phyloP scores from a whole-genome alignment of 2,888 invertebrate species.

The Yponomeuta evonymella region DNA sequence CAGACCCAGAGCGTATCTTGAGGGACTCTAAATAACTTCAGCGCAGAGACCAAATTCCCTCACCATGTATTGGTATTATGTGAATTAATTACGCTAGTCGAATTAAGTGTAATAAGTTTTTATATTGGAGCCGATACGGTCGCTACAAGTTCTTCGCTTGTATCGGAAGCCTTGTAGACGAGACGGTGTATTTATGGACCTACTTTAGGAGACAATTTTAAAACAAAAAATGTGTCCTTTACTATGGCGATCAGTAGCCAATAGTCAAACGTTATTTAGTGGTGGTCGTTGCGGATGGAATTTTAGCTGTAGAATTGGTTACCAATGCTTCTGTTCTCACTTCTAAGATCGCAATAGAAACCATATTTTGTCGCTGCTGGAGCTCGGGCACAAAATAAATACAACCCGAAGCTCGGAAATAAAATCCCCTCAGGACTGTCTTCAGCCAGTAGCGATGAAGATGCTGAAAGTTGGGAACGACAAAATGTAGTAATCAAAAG shows the following conservation, averaged over 20 bases:
- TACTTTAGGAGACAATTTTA: not conserved
- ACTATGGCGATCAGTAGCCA: not conserved
- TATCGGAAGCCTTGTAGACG: not conserved
- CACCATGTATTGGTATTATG: constrained; percentile 2
- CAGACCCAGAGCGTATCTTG: not conserved
- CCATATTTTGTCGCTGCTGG: constrained; percentile 1
- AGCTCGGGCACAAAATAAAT: not conserved
- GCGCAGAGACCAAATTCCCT: not conserved
- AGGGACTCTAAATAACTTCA: not conserved
- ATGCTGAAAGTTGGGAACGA: too few species aligned
- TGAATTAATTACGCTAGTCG: not conserved
- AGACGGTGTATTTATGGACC: constrained; percentile 1
- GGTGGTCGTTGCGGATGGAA: not conserved
- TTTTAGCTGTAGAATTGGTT: not conserved
- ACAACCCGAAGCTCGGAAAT: not conserved
- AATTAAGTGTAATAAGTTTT: not conserved
- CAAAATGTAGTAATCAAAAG: too few species aligned
- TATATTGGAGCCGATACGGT: constrained; percentile 6
- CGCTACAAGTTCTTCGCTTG: constrained; percentile 6
- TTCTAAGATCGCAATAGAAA: not conserved
- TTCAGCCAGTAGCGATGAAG: too few species aligned
- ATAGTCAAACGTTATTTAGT: not conserved
- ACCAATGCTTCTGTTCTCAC: not conserved
- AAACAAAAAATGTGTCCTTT: constrained; percentile 12
- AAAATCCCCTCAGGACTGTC: not conserved